Conservation (phyloP, 2,888 invertebrate genomes). For the Melikaiella ostensackeni region DNA sequence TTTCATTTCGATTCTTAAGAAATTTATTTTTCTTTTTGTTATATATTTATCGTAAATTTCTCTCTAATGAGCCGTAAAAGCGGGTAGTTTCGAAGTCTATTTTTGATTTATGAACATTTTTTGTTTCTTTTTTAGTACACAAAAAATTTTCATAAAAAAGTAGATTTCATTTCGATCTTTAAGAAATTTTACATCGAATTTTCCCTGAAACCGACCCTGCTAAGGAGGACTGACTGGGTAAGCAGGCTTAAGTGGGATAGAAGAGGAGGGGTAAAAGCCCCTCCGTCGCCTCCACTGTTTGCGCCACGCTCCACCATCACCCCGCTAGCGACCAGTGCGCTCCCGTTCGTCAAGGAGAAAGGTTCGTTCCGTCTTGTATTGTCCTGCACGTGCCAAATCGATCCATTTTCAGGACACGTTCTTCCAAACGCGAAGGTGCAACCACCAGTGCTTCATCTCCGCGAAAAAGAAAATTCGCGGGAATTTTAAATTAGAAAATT, state of each 20-base stretch:
- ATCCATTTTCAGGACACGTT: slow-evolving; percentile 15
- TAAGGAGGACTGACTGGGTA: slow-evolving; percentile 46
- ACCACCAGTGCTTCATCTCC: background rate
- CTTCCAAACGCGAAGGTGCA: background rate
- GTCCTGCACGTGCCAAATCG: slow-evolving; percentile 51
- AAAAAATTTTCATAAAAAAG: too few species aligned
- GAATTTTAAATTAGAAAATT: slow-evolving; percentile 7
- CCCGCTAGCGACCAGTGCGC: slow-evolving; percentile 55
- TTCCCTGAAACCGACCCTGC: slow-evolving; percentile 47
- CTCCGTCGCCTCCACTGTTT: slow-evolving; percentile 24
- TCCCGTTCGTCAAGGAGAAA: slow-evolving; percentile 51
- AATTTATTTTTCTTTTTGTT: too few species aligned
- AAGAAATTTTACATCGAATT: background rate
- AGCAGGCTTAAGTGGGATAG: slow-evolving; percentile 21
- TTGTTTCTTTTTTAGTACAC: too few species aligned
- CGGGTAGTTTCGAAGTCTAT: too few species aligned
- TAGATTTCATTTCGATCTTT: too few species aligned
- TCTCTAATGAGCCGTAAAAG: too few species aligned
- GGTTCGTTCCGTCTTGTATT: slow-evolving; percentile 42
- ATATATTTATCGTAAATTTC: too few species aligned
- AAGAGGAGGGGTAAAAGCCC: slow-evolving; percentile 21
- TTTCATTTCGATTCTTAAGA: too few species aligned
- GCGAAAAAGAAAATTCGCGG: background rate
- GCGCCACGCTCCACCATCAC: slow-evolving; percentile 37
- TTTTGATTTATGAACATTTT: too few species aligned